Base-by-base conservation (phyloP, 2,888 invertebrate genomes). In the Pseudococcus viburni region DNA sequence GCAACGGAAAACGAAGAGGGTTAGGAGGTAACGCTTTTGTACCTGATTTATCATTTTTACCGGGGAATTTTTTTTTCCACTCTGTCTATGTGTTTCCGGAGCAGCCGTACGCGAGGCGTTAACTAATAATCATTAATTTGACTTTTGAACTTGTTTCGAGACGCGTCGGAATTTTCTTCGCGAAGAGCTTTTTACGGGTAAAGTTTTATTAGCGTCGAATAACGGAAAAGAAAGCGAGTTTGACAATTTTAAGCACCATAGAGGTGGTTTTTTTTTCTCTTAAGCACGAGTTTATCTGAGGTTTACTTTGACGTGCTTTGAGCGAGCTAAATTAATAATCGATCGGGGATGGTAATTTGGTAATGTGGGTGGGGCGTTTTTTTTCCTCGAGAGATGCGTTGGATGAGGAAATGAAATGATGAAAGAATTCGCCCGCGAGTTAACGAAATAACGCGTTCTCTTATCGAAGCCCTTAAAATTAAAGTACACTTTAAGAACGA, bases 61-160 rank as follows among this genome's bases (percentile, higher is more conserved):
- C 5, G 7, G 8, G n/a, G 26, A 33, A 33, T 19, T 19, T 19
- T 22, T 64, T 64, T 64, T 19, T 64, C 2, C 51, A 12, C 51
- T 15, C 0, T 11, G 11, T 26, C 55, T 55, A 9, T 11, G 22
- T 0, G 22, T 68, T 68, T 22, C 68, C 22, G 68, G 68, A 19
- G 26, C 7, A 19, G 11, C 7, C 12, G 68, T 68, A 68, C 68
- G 68, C 68, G 68, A 68, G 68, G 77, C 77, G 39, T 77, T 42
- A 77, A 77, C 77, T 77, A 77, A 77, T 77, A 77, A 77, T 77
- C 77, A 77, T 77, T 77, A 77, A 77, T 77, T 77, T 77, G 77
- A 77, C 77, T 77, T 77, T 77, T 77, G 77, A 77, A 77, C 77
- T 77, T 77, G 42, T 77, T 77, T 77, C 17, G 19, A 68, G 68